A percentile compares a stretch with the other conserved stretches of the same genome.
phyloP scores from a whole-genome alignment of 1,140 invertebrate species.

The Phocides pigmalion region DNA sequence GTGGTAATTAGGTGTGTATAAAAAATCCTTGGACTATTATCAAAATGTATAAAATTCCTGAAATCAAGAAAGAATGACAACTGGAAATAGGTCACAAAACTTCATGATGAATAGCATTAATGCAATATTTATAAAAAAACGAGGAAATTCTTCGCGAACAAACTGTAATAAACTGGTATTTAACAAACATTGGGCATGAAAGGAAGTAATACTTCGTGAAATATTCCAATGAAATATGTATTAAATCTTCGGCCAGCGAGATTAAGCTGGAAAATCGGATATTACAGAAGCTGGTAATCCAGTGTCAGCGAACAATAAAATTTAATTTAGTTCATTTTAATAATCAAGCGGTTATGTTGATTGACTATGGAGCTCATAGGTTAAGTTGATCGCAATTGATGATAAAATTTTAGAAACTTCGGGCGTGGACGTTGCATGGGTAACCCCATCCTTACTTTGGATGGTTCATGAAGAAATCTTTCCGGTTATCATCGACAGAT shows the following conservation, averaged over 20 bases:
- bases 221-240: slow-evolving; percentile 82
- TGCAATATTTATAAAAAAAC: slow-evolving; percentile 24
- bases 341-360: no score
- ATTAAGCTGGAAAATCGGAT: slow-evolving; percentile 72
- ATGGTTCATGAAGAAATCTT: no score
- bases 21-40: not conserved
- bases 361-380: no score
- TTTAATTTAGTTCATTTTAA: no score
- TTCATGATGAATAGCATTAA: slow-evolving; percentile 29
- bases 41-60: no score
- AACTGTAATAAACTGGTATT: slow-evolving; percentile 68
- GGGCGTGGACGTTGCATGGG: no score
- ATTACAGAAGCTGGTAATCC: slow-evolving; percentile 51
- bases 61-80: not conserved
- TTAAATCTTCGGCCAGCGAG: slow-evolving; percentile 71
- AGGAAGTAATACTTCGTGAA: slow-evolving; percentile 67
- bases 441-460: no score
- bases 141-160: slow-evolving; percentile 16
- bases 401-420: no score
- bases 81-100: not conserved
- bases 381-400: no score
- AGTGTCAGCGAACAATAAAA: slow-evolving; percentile 34
- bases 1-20: no score
- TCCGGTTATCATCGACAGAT: no score
- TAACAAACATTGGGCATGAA: slow-evolving; percentile 62